Evolutionary conservation across 2,113 vertebrate species (phyloP).

Genomic region (Melanerpes aurifrons): DNA sequence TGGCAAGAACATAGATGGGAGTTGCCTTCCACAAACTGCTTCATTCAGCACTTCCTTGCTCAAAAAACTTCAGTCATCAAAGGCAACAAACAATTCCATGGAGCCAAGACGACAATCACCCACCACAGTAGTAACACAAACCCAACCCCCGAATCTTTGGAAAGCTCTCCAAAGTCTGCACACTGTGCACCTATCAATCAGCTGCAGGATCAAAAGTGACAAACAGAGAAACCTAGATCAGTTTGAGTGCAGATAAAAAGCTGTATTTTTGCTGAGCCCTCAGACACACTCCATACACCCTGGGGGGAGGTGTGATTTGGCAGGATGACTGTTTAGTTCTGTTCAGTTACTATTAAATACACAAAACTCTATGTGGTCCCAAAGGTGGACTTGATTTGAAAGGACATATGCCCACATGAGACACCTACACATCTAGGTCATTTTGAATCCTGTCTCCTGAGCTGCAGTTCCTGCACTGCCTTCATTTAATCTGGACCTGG

Average conservation of each 20-base stretch:
- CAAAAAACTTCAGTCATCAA: background rate
- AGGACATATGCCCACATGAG: background rate
- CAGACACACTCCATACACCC: background rate
- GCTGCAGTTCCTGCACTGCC: background rate
- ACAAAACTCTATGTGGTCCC: background rate
- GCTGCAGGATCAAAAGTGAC: background rate
- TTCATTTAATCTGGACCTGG: background rate
- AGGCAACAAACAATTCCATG: background rate
- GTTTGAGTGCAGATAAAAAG: background rate
- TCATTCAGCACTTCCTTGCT: background rate
- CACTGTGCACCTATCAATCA: background rate
- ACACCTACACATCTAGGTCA: background rate
- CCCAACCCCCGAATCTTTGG: background rate
- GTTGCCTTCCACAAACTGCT: background rate
- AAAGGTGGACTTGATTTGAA: background rate
- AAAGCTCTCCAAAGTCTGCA: background rate
- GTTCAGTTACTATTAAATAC: background rate
- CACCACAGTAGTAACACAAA: background rate
- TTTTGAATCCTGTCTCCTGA: background rate
- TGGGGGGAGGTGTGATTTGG: background rate
- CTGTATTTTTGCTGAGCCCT: background rate
- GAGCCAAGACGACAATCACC: background rate
- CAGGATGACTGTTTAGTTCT: background rate
- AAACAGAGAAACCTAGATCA: background rate
- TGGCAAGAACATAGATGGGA: rapidly evolving